Conservation (phyloP, 2,113 vertebrate species). For the Opisthocomus hoazin region DNA sequence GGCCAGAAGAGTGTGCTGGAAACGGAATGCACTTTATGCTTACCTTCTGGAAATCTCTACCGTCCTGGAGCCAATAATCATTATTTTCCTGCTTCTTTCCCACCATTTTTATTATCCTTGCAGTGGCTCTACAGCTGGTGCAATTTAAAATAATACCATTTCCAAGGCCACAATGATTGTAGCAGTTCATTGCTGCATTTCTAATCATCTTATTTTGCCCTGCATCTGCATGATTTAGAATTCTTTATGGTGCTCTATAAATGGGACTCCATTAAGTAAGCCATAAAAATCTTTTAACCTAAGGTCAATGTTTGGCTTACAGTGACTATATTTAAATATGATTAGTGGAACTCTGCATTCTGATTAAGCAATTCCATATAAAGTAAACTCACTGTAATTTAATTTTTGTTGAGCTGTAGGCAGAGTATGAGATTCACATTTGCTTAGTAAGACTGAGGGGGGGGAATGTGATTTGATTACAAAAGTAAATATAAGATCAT, state of each 20-base stretch:
- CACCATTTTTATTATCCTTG: not conserved
- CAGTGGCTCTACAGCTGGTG: not conserved
- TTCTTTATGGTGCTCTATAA: slow-evolving; percentile 22
- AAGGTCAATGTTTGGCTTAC: slow-evolving; percentile 27
- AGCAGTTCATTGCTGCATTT: slow-evolving; percentile 28
- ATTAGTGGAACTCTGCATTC: slow-evolving; percentile 22
- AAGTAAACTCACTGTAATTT: slow-evolving; percentile 25
- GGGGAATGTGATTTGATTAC: not conserved
- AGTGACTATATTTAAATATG: slow-evolving; percentile 30
- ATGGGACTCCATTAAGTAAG: not conserved
- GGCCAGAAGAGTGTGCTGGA: not conserved
- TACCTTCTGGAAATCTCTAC: not conserved
- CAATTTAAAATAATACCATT: not conserved
- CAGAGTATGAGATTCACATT: slow-evolving; percentile 6
- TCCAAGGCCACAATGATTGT: not conserved
- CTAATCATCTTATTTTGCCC: slow-evolving; percentile 10
- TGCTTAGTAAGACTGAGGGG: not conserved
- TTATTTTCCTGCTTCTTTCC: not conserved
- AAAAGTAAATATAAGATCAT: slow-evolving; percentile 16
- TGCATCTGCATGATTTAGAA: slow-evolving; percentile 8
- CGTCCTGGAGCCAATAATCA: not conserved
- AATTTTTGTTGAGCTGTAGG: not conserved
- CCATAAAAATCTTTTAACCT: slow-evolving; percentile 31
- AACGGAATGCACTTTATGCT: not conserved
- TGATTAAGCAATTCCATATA: slow-evolving; percentile 12